phyloP scores from a whole-genome alignment of 2,113 vertebrate species.

The Condylura cristata region DNA sequence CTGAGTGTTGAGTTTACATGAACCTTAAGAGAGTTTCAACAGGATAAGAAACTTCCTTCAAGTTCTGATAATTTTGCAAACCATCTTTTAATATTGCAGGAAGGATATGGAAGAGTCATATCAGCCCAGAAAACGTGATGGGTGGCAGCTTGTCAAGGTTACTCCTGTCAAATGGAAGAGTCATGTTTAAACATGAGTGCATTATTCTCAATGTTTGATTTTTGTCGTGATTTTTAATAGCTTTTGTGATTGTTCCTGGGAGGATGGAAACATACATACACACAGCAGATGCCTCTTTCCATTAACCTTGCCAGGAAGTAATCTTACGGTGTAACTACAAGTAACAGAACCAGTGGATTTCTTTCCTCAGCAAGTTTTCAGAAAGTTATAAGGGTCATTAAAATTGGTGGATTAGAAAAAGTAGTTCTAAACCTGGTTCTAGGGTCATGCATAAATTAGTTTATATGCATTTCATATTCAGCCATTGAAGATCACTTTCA shows the following conservation, averaged over 20 bases:
- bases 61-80: conserved; percentile 66
- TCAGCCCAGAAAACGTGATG: conserved; percentile 54
- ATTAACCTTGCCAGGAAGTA: conserved; percentile 58
- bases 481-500: not conserved
- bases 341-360: not conserved
- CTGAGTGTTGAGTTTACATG: not conserved
- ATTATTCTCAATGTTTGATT: conserved; percentile 58
- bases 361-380: conserved; percentile 44
- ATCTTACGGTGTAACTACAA: conserved; percentile 6
- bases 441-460: not conserved
- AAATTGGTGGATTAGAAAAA: conserved; percentile 18
- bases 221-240: conserved; percentile 67
- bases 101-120: conserved; percentile 46
- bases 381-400: conserved; percentile 25
- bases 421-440: not conserved
- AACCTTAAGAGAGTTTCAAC: conserved; percentile 11
- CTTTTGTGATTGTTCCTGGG: conserved; percentile 56
- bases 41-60: conserved; percentile 14
- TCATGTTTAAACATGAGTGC: conserved; percentile 71
- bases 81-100: conserved; percentile 53
- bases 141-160: conserved; percentile 44
- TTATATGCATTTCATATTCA: not conserved
- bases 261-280: not conserved
- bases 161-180: conserved; percentile 54
- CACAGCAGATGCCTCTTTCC: conserved; percentile 28